Percentiles rank a stretch among this genome's conserved stretches.
These are phyloP conservation scores for Lota lota DNA, from an alignment of 2,113 vertebrate species.

Conservation along the genomic window DNA sequence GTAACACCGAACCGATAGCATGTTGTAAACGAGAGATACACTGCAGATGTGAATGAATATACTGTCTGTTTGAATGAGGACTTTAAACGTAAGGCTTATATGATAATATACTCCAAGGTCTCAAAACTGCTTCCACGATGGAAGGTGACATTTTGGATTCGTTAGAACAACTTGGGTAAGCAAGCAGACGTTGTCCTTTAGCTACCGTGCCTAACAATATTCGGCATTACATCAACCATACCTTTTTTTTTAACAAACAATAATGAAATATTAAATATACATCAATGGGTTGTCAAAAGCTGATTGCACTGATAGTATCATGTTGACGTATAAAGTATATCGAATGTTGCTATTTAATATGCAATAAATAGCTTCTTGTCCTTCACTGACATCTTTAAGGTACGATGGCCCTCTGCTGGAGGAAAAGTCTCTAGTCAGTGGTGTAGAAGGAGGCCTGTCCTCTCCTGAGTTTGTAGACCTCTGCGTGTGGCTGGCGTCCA, in stretches of 20 bases:
- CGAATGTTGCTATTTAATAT: too few species aligned
- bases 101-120: too few species aligned
- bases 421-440: constrained; percentile 77
- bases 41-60: too few species aligned
- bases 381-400: constrained; percentile 52
- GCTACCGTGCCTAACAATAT: too few species aligned
- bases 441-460: constrained; percentile 80
- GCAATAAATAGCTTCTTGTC: neutral
- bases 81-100: too few species aligned
- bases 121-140: constrained; percentile 36
- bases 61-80: too few species aligned
- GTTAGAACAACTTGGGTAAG: constrained; percentile 71
- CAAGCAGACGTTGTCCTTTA: neutral
- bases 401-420: constrained; percentile 84
- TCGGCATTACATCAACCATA: too few species aligned
- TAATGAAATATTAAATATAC: too few species aligned
- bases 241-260: too few species aligned
- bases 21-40: neutral
- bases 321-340: neutral
- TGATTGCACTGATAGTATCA: too few species aligned
- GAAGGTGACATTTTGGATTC: constrained; percentile 68
- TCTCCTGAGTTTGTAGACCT: constrained; percentile 85
- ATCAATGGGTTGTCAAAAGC: too few species aligned
- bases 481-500: constrained; percentile 82
- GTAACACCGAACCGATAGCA: neutral